A percentile compares a stretch with the other conserved stretches of the same genome.
Evolutionary conservation across 1,140 invertebrate genomes (phyloP).

Genomic region (Pseudomyrmex dendroicus): DNA sequence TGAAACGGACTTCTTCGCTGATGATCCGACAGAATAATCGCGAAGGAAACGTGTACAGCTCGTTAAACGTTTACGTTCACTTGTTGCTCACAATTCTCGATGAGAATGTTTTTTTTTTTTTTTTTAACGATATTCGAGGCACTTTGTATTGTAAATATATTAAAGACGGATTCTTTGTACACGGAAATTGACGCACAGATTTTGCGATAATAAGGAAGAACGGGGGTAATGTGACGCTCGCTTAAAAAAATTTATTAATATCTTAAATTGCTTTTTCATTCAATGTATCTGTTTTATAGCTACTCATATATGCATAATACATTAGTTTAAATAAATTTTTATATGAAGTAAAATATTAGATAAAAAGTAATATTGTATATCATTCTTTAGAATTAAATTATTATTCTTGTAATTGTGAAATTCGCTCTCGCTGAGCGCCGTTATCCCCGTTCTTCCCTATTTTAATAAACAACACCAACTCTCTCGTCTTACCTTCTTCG

Average conservation of each 20-base stretch:
- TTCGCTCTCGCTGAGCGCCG: too few relatives aligned
- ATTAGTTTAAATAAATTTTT: too few relatives aligned
- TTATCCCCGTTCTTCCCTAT: neutral
- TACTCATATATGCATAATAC: too few relatives aligned
- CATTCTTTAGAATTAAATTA: too few relatives aligned
- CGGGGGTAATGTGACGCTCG: too few relatives aligned
- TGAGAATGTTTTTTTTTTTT: neutral
- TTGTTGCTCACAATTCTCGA: conserved; percentile 9
- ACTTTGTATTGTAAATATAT: neutral
- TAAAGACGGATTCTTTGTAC: neutral
- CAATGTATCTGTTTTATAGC: too few relatives aligned
- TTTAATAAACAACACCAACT: conserved; percentile 31
- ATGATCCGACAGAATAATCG: neutral
- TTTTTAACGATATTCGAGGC: neutral
- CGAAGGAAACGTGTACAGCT: conserved; percentile 6
- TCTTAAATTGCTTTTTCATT: too few relatives aligned
- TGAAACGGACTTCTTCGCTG: neutral
- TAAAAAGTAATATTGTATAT: too few relatives aligned
- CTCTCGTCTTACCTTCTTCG: neutral
- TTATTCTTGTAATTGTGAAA: too few relatives aligned
- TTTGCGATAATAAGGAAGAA: neutral
- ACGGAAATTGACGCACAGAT: conserved; percentile 11
- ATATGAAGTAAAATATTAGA: too few relatives aligned
- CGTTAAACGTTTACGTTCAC: conserved; percentile 15
- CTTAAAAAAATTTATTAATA: too few relatives aligned